Evolutionary conservation across 2,888 invertebrate genomes (phyloP).

Genomic region (Caenorhabditis sp.): DNA sequence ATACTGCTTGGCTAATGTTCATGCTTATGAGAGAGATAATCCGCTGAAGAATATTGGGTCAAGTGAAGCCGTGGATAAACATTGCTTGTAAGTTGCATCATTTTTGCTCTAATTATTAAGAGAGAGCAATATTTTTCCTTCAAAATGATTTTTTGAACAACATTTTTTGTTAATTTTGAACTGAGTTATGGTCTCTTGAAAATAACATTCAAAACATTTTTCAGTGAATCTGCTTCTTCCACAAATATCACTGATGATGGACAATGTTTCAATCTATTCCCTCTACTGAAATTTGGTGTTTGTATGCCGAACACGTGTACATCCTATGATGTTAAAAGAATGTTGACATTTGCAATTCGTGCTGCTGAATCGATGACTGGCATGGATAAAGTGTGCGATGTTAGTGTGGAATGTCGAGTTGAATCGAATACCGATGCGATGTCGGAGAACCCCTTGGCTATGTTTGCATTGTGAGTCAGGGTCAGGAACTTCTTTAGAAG

Average conservation of each 20-base stretch:
- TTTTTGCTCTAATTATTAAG: background rate
- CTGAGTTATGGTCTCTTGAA: no score
- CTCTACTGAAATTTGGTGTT: slow-evolving; percentile 69
- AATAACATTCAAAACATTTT: no score
- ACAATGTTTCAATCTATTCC: slow-evolving; percentile 67
- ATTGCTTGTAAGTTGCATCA: slow-evolving; percentile 49
- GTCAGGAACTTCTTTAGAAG: no score
- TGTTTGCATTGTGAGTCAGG: slow-evolving; percentile 61
- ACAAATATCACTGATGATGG: slow-evolving; percentile 48
- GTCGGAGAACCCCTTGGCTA: slow-evolving; percentile 55
- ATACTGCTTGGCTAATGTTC: slow-evolving; percentile 69
- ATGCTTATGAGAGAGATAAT: slow-evolving; percentile 68
- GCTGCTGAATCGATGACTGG: slow-evolving; percentile 59
- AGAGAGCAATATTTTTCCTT: no score
- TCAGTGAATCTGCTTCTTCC: slow-evolving; percentile 16
- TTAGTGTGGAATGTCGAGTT: slow-evolving; percentile 64
- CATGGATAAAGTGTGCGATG: slow-evolving; percentile 64
- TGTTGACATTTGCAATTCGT: slow-evolving; percentile 63
- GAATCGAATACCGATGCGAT: slow-evolving; percentile 60
- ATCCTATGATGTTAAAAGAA: slow-evolving; percentile 66
- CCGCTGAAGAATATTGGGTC: slow-evolving; percentile 63
- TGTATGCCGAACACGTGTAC: slow-evolving; percentile 71
- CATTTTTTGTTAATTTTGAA: no score
- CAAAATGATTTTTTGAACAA: no score
- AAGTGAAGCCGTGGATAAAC: slow-evolving; percentile 41